Evolutionary conservation across 2,797 vertebrate genomes (phyloP).

Genomic region (Cuniculus paca): DNA sequence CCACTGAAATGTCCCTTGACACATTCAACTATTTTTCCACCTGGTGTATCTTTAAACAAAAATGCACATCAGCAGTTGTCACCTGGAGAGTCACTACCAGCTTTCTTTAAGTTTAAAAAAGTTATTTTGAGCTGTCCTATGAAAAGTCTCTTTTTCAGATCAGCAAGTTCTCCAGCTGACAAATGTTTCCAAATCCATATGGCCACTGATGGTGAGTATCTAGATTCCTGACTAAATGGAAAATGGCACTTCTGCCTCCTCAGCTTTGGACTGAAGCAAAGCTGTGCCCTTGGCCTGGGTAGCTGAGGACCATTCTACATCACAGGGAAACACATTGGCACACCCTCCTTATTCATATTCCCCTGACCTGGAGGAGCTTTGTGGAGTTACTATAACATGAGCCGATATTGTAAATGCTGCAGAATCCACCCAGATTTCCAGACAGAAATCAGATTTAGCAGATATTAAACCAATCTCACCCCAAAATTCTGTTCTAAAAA

Average conservation of each 20-base stretch:
- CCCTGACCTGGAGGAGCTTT: not conserved
- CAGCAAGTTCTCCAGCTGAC: slow-evolving; percentile 83
- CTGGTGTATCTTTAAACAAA: slow-evolving; percentile 79
- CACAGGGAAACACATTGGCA: not conserved
- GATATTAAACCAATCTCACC: not conserved
- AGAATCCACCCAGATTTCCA: not conserved
- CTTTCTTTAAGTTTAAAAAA: slow-evolving; percentile 81
- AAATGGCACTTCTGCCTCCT: slow-evolving; percentile 76
- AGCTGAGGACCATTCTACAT: not conserved
- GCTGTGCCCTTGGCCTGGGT: slow-evolving; percentile 69
- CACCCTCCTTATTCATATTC: not conserved
- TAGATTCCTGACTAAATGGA: slow-evolving; percentile 79
- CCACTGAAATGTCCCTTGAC: slow-evolving; percentile 10
- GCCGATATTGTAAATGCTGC: not conserved
- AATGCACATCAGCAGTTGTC: slow-evolving; percentile 81
- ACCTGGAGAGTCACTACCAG: slow-evolving; percentile 77
- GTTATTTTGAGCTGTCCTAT: slow-evolving; percentile 81
- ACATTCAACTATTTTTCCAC: slow-evolving; percentile 9
- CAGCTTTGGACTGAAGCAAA: slow-evolving; percentile 75
- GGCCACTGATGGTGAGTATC: slow-evolving; percentile 65
- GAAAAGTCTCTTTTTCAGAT: slow-evolving; percentile 85
- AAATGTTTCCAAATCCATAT: slow-evolving; percentile 81
- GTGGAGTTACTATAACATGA: not conserved
- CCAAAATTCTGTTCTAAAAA: slow-evolving; percentile 19
- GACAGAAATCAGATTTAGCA: not conserved